Conservation (phyloP, 2,797 vertebrate species). For the Chloroceryle amazona region DNA sequence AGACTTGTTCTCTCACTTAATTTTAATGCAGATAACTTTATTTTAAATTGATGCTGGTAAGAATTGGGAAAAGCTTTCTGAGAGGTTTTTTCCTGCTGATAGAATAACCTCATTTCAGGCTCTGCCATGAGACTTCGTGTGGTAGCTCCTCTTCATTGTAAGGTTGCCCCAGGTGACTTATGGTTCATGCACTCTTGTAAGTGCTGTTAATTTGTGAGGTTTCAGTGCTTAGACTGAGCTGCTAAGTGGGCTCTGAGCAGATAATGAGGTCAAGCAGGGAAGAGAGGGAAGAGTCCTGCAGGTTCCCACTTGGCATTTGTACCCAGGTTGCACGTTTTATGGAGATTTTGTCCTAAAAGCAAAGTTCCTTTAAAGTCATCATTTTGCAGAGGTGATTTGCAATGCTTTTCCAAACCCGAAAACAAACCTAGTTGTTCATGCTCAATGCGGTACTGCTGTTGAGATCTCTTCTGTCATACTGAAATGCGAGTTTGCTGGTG, state of each 20-base stretch:
- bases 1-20: constrained; percentile 30
- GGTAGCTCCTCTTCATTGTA: constrained; percentile 19
- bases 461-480: background rate
- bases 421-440: background rate
- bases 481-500: background rate
- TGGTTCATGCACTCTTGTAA: constrained; percentile 18
- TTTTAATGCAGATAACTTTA: constrained; percentile 40
- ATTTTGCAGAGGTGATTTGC: background rate
- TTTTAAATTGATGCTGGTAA: constrained; percentile 27
- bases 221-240: constrained; percentile 47
- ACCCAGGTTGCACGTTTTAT: background rate
- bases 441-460: background rate
- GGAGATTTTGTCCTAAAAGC: constrained; percentile 1
- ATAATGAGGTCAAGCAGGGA: constrained; percentile 56
- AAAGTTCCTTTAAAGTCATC: background rate
- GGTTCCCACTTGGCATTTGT: constrained; percentile 10
- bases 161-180: constrained; percentile 45
- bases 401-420: background rate
- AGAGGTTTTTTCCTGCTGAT: constrained; percentile 7
- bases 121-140: background rate
- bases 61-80: background rate
- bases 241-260: constrained; percentile 47
- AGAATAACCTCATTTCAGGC: constrained; percentile 50
- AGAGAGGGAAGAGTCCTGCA: background rate
- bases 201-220: constrained; percentile 48